Conservation (phyloP, 1,140 invertebrate species). For the Trichogramma pretiosum region DNA sequence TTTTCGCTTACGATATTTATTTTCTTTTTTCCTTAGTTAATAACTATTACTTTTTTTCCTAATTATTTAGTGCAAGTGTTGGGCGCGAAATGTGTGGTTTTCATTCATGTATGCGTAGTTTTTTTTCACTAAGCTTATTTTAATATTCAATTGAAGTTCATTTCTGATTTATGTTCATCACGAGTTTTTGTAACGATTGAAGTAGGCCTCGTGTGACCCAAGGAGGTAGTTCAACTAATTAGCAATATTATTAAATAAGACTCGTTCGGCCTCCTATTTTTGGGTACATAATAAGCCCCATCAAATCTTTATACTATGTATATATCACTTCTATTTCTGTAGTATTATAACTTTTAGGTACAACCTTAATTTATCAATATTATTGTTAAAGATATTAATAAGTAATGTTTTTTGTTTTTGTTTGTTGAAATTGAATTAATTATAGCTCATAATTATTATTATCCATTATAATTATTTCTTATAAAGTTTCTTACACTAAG, state of each 20-base stretch:
- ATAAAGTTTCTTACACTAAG: constrained; percentile 50
- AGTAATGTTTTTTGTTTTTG: constrained; percentile 43
- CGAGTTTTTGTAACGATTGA: constrained; percentile 26
- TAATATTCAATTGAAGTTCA: too few species aligned
- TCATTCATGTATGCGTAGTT: constrained; percentile 11
- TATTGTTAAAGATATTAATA: constrained; percentile 49
- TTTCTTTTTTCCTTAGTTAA: constrained; percentile 25
- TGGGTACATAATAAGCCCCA: constrained; percentile 30
- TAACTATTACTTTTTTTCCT: constrained; percentile 13
- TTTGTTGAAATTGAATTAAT: constrained; percentile 45
- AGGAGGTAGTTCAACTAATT: constrained; percentile 37
- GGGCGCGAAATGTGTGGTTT: constrained; percentile 1
- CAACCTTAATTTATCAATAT: constrained; percentile 48
- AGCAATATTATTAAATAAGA: constrained; percentile 33
- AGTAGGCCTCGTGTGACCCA: constrained; percentile 40
- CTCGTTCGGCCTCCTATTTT: constrained; percentile 35
- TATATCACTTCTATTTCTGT: constrained; percentile 41
- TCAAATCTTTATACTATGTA: constrained; percentile 37
- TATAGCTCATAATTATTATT: constrained; percentile 46
- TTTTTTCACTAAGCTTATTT: too few species aligned
- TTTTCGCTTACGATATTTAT: constrained; percentile 11
- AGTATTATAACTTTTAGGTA: constrained; percentile 48
- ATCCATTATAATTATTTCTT: constrained; percentile 26
- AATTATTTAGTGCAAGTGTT: constrained; percentile 18
- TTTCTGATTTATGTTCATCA: too few species aligned